A percentile compares a stretch with the other conserved stretches of the same genome.
Conservation (phyloP, 2,888 invertebrate species). For the Caenorhabditis imperialis region DNA sequence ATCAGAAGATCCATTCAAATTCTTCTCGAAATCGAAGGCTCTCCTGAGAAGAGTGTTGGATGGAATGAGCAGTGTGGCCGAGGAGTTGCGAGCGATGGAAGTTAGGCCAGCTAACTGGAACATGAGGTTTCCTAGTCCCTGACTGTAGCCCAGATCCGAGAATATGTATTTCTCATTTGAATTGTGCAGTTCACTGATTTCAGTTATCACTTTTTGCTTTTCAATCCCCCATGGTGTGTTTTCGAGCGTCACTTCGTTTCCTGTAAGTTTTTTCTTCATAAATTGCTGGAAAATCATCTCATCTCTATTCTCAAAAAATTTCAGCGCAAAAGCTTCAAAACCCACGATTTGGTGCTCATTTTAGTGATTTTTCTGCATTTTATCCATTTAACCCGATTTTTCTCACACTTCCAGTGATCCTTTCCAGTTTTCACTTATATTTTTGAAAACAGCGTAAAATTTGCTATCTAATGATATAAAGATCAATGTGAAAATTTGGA, state of each 20-base stretch:
- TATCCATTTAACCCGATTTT: too few species aligned
- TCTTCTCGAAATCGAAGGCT: slow-evolving; percentile 42
- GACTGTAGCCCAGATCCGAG: slow-evolving; percentile 47
- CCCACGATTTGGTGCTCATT: too few species aligned
- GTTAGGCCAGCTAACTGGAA: slow-evolving; percentile 73
- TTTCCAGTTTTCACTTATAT: too few species aligned
- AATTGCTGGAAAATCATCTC: too few species aligned
- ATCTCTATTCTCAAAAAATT: too few species aligned
- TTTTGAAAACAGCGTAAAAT: too few species aligned
- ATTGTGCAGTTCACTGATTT: slow-evolving; percentile 6
- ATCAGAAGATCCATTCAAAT: slow-evolving; percentile 3
- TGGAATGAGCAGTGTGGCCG: slow-evolving; percentile 69
- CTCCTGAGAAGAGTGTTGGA: slow-evolving; percentile 47
- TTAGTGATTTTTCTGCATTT: too few species aligned
- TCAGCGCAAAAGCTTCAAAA: too few species aligned
- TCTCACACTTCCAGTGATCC: too few species aligned
- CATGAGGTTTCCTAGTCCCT: slow-evolving; percentile 76
- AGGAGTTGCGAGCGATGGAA: slow-evolving; percentile 57
- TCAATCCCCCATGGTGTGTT: slow-evolving; percentile 39
- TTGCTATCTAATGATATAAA: too few species aligned
- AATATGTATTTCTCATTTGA: slow-evolving; percentile 27
- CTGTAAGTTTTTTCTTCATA: slow-evolving; percentile 11
- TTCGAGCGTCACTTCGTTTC: slow-evolving; percentile 35
- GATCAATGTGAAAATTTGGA: too few species aligned
- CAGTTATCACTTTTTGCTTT: slow-evolving; percentile 10